Evolutionary conservation across 2,797 vertebrate species (phyloP).

Genomic region (Melanotaenia nigrans): DNA sequence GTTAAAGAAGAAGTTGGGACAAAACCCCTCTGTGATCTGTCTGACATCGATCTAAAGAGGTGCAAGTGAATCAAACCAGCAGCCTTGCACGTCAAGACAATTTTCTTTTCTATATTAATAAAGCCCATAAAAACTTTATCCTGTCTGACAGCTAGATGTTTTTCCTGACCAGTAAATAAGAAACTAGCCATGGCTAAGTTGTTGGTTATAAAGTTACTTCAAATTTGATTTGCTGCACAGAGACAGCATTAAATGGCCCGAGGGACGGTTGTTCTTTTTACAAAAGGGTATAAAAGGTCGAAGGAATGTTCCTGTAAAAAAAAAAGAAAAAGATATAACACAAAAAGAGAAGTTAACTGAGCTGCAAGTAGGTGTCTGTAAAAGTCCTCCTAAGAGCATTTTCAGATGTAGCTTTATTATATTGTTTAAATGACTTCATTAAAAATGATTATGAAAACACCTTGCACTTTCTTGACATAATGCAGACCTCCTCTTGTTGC

Average conservation of each 20-base stretch:
- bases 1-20: constrained; percentile 66
- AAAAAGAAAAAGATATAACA: constrained; percentile 13
- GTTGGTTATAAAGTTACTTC: constrained; percentile 8
- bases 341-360: constrained; percentile 18
- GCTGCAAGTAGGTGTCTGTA: constrained; percentile 1
- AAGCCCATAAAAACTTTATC: neutral
- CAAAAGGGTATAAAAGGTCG: constrained; percentile 20
- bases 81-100: constrained; percentile 21
- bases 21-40: constrained; percentile 70
- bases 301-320: constrained; percentile 21
- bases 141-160: constrained; percentile 19
- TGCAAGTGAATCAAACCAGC: constrained; percentile 44
- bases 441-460: constrained; percentile 42
- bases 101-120: constrained; percentile 29
- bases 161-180: constrained; percentile 17
- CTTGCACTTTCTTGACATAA: constrained; percentile 32
- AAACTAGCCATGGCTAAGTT: constrained; percentile 18
- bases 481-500: constrained; percentile 22
- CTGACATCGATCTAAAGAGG: constrained; percentile 49
- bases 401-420: constrained; percentile 22
- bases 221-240: constrained; percentile 17
- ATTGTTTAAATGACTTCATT: neutral
- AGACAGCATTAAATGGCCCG: constrained; percentile 26
- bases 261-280: neutral
- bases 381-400: neutral